phyloP scores from a whole-genome alignment of 2,888 invertebrate genomes.

The Hybos culiciformis region DNA sequence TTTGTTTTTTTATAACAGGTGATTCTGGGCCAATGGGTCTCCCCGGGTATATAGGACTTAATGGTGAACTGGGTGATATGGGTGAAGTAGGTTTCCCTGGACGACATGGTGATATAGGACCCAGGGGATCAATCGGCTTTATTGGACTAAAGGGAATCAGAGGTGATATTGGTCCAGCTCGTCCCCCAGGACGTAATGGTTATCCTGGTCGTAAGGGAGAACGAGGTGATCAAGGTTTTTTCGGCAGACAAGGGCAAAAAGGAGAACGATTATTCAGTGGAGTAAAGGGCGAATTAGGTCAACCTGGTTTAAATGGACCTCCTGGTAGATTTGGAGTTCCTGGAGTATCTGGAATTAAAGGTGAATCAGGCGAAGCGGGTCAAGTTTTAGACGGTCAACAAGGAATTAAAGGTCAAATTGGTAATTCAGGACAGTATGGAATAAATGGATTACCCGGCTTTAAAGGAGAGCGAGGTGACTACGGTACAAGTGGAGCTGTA shows the following conservation, averaged over 20 bases:
- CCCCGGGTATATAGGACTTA: conserved; percentile 41
- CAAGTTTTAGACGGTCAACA: conserved; percentile 33
- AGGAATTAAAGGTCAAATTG: conserved; percentile 47
- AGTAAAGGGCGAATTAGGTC: conserved; percentile 46
- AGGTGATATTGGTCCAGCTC: conserved; percentile 25
- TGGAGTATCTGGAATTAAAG: conserved; percentile 41
- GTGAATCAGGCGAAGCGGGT: conserved; percentile 46
- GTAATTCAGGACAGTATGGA: conserved; percentile 43
- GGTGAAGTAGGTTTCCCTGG: conserved; percentile 42
- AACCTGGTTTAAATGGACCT: conserved; percentile 36
- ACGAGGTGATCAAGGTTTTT: conserved; percentile 22
- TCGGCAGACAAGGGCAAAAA: conserved; percentile 24
- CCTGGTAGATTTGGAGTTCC: conserved; percentile 26
- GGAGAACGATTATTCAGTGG: conserved; percentile 52
- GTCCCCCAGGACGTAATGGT: conserved; percentile 23
- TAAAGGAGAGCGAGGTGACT: conserved; percentile 33
- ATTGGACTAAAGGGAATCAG: conserved; percentile 26
- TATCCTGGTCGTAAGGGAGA: conserved; percentile 26
- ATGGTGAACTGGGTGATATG: conserved; percentile 41
- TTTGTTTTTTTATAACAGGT: no score
- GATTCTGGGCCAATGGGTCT: conserved; percentile 43
- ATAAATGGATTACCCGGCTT: conserved; percentile 38
- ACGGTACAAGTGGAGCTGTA: conserved; percentile 43
- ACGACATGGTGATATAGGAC: conserved; percentile 24
- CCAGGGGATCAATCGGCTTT: conserved; percentile 33